Base-by-base conservation (phyloP, 2,113 vertebrate species). In the Vireo altiloquus region DNA sequence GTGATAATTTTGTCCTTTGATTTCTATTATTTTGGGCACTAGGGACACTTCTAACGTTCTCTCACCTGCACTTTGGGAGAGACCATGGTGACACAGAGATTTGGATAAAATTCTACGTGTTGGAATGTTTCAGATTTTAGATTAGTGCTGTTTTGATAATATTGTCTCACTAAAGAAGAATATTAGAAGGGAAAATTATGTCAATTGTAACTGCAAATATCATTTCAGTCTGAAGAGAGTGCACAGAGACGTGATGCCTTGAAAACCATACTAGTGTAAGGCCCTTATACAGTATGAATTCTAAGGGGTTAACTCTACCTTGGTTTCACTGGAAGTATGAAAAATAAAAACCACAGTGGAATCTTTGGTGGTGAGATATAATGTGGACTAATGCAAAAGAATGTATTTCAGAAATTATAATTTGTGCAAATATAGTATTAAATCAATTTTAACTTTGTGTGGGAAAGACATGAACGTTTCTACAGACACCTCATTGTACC, bases 401-500 rank as follows among this genome's bases (percentile, higher is more conserved):
- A 64, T 35, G 37, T 16, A 30, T 31, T 24, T 37, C 47, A 37
- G 7, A 68, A 95, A 76, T 53, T 52, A 71, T 44, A 28, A 59
- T 95, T 97, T 93, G 49, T 96, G 72, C 75, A 81, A 42, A 11
- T 54, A 63, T 23, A 28, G 27, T 56, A 53, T 44, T 89, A 61
- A 94, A 92, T 96, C 54, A 88, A 57, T 96, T 95, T 92, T 93
- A 89, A 79, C 42, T 95, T 93, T 46, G 50, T 4, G 7, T 82
- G 82, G 86, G 85, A 90, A 92, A 78, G 82, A 86, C 46, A 9
- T 9, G 16, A 88, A 42, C 6, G 6, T 44, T 46, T 82, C 61
- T 85, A 25, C 54, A 63, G 79, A 56, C 40, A 88, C 30, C 28
- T 70, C 47, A 4, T 9, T 24, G 66, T 61, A 42, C 20, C 8